Evolutionary conservation across 2,113 vertebrate genomes (phyloP), one percentile per base, ranked within the genome.

Genomic region (Nicator chloris): DNA sequence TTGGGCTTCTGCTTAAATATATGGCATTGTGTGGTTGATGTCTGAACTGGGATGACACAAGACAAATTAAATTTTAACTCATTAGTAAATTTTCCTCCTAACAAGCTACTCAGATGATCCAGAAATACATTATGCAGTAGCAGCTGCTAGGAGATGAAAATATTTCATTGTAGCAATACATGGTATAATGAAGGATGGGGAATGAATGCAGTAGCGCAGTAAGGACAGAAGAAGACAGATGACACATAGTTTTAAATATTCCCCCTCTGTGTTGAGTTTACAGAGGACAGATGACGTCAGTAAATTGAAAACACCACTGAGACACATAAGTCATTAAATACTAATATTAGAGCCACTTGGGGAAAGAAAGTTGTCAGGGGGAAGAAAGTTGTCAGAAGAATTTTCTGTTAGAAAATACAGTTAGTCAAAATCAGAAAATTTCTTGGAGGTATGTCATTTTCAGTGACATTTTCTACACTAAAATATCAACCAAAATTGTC

Each of bases 101-200:
- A 86, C 73, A 92, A 93, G 77, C 65, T 86, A 81, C 68, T 93
- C 42, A 66, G 69, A 65, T 92, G 82, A 92, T 88, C 60, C 51
- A 88, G 77, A 94, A 96, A 81, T 86, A 82, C 3, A 35, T 93
- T 93, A 84, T 72, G 51, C 7, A 19, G 73, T 65, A 95, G 81
- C 79, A 86, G 87, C 75, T 95, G 82, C 77, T 83, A 88, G 72
- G 84, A 86, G 40, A 90, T 86, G 68, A 91, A 93, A 93, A 88
- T 88, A 78, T 31, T 92, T 93, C 40, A 64, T 72, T 6, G 17
- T n/a, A 78, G 76, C 81, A 88, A 66, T 88, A 77, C n/a, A 54
- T 28, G 30, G 76, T 88, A 51, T 90, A 93, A 82, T 68, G 47
- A 91, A 71, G 56, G 53, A 66, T 56, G 31, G 83, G 57, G 80